phyloP scores from a whole-genome alignment of 2,888 invertebrate genomes.

The Lepidocyrtinus sp. region DNA sequence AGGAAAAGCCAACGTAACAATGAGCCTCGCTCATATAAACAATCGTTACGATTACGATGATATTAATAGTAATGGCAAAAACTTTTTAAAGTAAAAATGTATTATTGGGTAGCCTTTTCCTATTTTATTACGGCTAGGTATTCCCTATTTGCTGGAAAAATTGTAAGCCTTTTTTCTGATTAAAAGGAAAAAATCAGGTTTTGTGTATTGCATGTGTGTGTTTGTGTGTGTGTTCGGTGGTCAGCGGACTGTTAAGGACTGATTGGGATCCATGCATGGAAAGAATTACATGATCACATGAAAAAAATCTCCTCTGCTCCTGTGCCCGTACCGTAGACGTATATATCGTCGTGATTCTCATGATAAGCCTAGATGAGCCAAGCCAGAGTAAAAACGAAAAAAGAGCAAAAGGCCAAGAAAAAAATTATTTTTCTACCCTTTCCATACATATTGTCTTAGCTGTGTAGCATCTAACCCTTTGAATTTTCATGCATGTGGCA shows the following conservation, averaged over 20 bases:
- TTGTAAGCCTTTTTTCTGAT: neutral
- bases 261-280: constrained; percentile 53
- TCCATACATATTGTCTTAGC: constrained; percentile 51
- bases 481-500: neutral
- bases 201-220: constrained; percentile 34
- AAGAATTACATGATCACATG: constrained; percentile 42
- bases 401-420: constrained; percentile 24
- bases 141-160: constrained; percentile 33
- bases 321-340: no score
- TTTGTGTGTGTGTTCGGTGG: constrained; percentile 41
- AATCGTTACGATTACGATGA: constrained; percentile 20
- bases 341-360: no score
- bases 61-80: constrained; percentile 20
- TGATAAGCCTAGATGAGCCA: no score
- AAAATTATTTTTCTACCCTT: constrained; percentile 35
- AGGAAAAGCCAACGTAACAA: no score
- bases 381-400: no score
- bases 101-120: constrained; percentile 26
- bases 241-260: constrained; percentile 57
- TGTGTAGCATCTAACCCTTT: no score
- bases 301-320: no score
- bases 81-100: constrained; percentile 35
- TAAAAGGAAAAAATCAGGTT: constrained; percentile 21
- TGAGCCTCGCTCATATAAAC: no score
- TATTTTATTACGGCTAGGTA: constrained; percentile 34